Conservation (phyloP, 2,888 invertebrate species). For the Hydrotaea cyrtoneurina region DNA sequence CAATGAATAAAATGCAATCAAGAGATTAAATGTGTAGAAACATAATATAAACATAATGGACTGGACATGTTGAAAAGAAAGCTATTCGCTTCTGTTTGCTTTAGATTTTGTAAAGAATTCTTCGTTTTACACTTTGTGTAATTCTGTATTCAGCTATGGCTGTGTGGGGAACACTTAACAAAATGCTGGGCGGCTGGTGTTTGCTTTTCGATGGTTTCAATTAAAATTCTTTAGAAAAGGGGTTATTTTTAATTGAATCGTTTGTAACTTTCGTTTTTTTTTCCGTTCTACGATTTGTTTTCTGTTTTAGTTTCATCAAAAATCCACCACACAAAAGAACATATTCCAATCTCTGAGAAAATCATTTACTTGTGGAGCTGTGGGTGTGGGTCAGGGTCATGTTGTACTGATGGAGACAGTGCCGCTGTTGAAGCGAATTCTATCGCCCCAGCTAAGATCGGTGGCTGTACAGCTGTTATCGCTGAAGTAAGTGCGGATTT, state of each 20-base stretch:
- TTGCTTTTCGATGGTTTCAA: conserved; percentile 35
- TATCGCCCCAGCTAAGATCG: conserved; percentile 88
- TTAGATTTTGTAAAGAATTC: not conserved
- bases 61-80: conserved; percentile 40
- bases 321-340: conserved; percentile 81
- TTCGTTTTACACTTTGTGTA: conserved; percentile 63
- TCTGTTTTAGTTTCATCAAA: conserved; percentile 82
- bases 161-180: not conserved
- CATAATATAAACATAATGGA: conserved; percentile 62
- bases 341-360: conserved; percentile 84
- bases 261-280: conserved; percentile 41
- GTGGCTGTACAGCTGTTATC: conserved; percentile 82
- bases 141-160: conserved; percentile 55
- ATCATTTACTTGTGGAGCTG: conserved; percentile 82
- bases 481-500: conserved; percentile 74
- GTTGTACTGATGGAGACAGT: conserved; percentile 86
- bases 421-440: conserved; percentile 86
- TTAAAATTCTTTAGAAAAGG: conserved; percentile 23
- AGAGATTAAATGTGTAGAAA: conserved; percentile 67
- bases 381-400: conserved; percentile 78
- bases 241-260: conserved; percentile 55
- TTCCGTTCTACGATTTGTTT: too few relatives aligned
- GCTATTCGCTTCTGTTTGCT: not conserved
- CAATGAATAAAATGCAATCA: conserved; percentile 67
- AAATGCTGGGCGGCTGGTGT: conserved; percentile 11